Evolutionary conservation across 1,140 invertebrate genomes (phyloP).

Genomic region (Aphaenogaster rudis): DNA sequence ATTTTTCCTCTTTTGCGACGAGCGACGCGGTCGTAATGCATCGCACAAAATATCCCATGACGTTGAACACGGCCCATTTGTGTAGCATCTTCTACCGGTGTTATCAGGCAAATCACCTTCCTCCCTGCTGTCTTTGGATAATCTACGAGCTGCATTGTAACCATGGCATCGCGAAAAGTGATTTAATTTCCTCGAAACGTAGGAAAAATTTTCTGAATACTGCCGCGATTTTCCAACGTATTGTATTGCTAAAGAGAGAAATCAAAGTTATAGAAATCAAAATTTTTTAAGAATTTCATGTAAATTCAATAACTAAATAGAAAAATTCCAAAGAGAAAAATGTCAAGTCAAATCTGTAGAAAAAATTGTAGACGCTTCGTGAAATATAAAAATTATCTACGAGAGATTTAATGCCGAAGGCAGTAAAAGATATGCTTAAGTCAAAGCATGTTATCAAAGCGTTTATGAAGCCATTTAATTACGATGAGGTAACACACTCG

Average conservation of each 20-base stretch:
- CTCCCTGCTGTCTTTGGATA: conserved; percentile 19
- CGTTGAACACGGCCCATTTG: conserved; percentile 30
- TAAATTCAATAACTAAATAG: not conserved
- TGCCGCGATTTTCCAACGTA: not conserved
- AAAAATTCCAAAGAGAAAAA: not conserved
- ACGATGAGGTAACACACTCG: not conserved
- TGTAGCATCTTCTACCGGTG: conserved; percentile 9
- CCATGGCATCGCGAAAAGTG: not conserved
- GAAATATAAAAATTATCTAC: conserved; percentile 4
- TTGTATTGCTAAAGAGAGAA: not conserved
- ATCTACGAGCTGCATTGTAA: conserved; percentile 34
- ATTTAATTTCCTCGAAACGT: conserved; percentile 31
- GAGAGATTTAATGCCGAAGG: not conserved
- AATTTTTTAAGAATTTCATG: not conserved
- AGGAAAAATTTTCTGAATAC: not conserved
- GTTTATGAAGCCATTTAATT: conserved; percentile 29
- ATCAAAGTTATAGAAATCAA: not conserved
- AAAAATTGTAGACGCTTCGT: not conserved
- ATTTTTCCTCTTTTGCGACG: conserved; percentile 42
- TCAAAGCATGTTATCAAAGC: not conserved
- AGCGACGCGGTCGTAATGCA: conserved; percentile 36
- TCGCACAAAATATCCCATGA: conserved; percentile 17
- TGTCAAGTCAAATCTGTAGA: not conserved
- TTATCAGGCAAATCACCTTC: conserved; percentile 57
- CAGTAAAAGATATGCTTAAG: not conserved